Evolutionary conservation across 2,113 vertebrate species (phyloP).

Genomic region (Gobiocypris rarus): DNA sequence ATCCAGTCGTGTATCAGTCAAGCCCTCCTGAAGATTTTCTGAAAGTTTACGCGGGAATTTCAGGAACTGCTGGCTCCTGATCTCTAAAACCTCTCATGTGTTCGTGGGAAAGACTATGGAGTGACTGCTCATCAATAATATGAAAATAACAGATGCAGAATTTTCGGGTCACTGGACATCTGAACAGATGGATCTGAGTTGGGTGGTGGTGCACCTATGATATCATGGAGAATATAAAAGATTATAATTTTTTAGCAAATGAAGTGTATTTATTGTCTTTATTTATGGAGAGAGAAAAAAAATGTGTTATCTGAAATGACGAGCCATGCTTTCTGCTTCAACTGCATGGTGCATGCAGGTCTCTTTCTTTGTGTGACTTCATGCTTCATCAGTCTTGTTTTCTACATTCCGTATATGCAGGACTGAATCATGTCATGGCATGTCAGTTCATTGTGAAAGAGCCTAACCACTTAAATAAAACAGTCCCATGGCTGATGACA

Average conservation of each 20-base stretch:
- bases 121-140: background rate
- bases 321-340: background rate
- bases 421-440: conserved; percentile 3
- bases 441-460: background rate
- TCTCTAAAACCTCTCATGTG: background rate
- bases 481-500: background rate
- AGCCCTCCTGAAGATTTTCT: background rate
- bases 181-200: background rate
- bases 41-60: background rate
- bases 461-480: background rate
- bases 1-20: background rate
- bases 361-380: background rate
- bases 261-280: conserved; percentile 17
- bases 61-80: background rate
- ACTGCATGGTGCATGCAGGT: background rate
- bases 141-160: background rate
- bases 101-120: background rate
- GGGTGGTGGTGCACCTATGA: background rate
- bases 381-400: background rate
- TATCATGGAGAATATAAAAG: background rate
- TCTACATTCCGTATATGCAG: background rate
- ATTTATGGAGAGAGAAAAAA: conserved; percentile 1
- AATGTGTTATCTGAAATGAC: background rate
- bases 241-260: background rate
- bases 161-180: background rate